A percentile compares a stretch with the other conserved stretches of the same genome.
These are phyloP conservation scores for Hipposideros armiger DNA, from an alignment of 2,113 vertebrate genomes.

Conservation along the genomic window DNA sequence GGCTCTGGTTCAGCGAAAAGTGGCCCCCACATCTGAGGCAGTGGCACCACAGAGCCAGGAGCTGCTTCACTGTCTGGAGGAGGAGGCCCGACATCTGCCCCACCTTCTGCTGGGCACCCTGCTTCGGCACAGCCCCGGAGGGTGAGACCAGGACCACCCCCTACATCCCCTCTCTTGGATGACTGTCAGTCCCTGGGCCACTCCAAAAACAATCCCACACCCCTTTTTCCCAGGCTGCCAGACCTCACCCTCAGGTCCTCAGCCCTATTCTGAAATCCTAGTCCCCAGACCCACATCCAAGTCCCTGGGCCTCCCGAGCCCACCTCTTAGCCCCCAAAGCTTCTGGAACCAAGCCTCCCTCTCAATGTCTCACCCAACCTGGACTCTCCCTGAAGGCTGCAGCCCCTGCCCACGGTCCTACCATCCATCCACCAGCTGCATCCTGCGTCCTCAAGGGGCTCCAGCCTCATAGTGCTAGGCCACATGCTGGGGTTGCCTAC, in stretches of 20 bases:
- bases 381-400: conserved; percentile 11
- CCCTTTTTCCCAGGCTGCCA: background rate
- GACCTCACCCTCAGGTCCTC: background rate
- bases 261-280: background rate
- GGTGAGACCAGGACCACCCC: conserved; percentile 39
- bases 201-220: background rate
- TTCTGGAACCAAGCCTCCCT: background rate
- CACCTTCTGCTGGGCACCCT: conserved; percentile 42
- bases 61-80: conserved; percentile 62
- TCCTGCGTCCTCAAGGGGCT: conserved; percentile 17
- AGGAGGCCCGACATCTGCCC: conserved; percentile 54
- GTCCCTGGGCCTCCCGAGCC: background rate
- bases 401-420: conserved; percentile 15
- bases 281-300: background rate
- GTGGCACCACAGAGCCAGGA: conserved; percentile 70
- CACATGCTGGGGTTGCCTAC: conserved; percentile 52
- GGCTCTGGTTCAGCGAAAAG: conserved; percentile 57
- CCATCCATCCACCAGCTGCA: conserved; percentile 76
- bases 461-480: conserved; percentile 53
- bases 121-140: conserved; percentile 41
- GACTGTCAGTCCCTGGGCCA: background rate
- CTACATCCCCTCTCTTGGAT: background rate
- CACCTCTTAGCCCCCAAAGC: background rate
- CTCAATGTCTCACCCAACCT: background rate
- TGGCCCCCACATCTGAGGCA: conserved; percentile 51